A percentile compares a stretch with the other conserved stretches of the same genome.
Evolutionary conservation across 2,797 vertebrate genomes (phyloP).

Genomic region (Ctenopoma kingsleyae): DNA sequence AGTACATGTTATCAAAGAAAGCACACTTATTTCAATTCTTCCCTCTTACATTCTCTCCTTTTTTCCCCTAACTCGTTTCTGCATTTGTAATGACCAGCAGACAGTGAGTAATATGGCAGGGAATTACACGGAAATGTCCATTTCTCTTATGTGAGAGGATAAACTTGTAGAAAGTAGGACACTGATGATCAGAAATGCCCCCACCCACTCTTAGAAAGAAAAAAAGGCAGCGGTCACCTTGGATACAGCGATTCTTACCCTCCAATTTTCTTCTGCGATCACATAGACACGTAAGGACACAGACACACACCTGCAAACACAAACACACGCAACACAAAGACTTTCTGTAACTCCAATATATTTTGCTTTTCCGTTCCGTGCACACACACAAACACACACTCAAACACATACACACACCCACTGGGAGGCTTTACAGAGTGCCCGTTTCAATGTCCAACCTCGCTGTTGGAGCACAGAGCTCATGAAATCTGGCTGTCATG

Average conservation of each 20-base stretch:
- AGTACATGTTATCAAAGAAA: background rate
- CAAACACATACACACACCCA: constrained; percentile 28
- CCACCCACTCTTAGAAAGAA: constrained; percentile 35
- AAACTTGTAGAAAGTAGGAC: constrained; percentile 73
- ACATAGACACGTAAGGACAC: constrained; percentile 35
- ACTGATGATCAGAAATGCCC: constrained; percentile 51
- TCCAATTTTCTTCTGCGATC: constrained; percentile 54
- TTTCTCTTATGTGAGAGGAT: constrained; percentile 55
- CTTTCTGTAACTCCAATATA: constrained; percentile 43
- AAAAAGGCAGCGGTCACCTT: constrained; percentile 57
- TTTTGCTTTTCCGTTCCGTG: constrained; percentile 11
- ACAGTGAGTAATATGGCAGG: constrained; percentile 61
- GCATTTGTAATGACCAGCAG: constrained; percentile 49
- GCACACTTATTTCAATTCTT: background rate
- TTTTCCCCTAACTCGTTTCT: constrained; percentile 1
- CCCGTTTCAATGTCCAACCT: constrained; percentile 65
- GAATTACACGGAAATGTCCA: constrained; percentile 65
- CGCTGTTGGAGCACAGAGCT: constrained; percentile 55
- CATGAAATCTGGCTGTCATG: constrained; percentile 80
- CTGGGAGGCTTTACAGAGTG: constrained; percentile 56
- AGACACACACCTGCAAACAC: constrained; percentile 31
- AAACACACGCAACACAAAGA: constrained; percentile 44
- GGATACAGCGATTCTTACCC: constrained; percentile 58
- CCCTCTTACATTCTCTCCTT: background rate
- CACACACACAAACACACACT: constrained; percentile 12